These are phyloP conservation scores for Bacillus rossius DNA, from an alignment of 1,140 invertebrate species.

Conservation along the genomic window DNA sequence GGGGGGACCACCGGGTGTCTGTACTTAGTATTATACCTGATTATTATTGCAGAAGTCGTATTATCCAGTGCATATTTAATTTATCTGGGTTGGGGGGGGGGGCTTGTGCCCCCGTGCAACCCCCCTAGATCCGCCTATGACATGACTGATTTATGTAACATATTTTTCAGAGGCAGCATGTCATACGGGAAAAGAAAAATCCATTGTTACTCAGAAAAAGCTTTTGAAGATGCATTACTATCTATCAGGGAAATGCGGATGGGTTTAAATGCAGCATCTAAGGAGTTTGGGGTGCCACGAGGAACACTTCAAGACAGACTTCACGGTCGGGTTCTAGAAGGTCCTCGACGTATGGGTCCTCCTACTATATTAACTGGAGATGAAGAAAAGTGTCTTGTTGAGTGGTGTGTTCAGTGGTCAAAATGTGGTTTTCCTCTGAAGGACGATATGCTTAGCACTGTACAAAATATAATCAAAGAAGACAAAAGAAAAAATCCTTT, in stretches of 20 bases:
- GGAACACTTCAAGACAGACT: slow-evolving; percentile 7
- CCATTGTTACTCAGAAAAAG: too few species aligned
- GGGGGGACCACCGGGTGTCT: too few species aligned
- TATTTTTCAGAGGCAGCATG: too few species aligned
- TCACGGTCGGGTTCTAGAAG: slow-evolving; percentile 8
- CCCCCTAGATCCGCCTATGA: too few species aligned
- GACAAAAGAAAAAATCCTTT: slow-evolving; percentile 12
- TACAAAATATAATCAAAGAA: slow-evolving; percentile 12
- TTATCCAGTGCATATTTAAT: too few species aligned
- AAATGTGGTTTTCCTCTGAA: slow-evolving; percentile 3
- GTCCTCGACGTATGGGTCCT: slow-evolving; percentile 10
- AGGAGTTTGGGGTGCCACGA: slow-evolving; percentile 9
- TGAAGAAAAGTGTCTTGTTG: background rate
- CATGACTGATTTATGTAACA: too few species aligned
- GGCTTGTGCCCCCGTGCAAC: too few species aligned
- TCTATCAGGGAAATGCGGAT: slow-evolving; percentile 17
- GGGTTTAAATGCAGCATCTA: slow-evolving; percentile 11
- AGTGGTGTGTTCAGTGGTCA: slow-evolving; percentile 10
- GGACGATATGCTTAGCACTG: slow-evolving; percentile 14
- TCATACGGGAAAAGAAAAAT: too few species aligned
- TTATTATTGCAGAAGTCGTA: too few species aligned
- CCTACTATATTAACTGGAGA: background rate
- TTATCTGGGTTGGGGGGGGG: too few species aligned
- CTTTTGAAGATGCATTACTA: too few species aligned
- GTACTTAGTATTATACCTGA: too few species aligned